Conservation (phyloP, 2,113 vertebrate genomes). For the Indicator indicator region DNA sequence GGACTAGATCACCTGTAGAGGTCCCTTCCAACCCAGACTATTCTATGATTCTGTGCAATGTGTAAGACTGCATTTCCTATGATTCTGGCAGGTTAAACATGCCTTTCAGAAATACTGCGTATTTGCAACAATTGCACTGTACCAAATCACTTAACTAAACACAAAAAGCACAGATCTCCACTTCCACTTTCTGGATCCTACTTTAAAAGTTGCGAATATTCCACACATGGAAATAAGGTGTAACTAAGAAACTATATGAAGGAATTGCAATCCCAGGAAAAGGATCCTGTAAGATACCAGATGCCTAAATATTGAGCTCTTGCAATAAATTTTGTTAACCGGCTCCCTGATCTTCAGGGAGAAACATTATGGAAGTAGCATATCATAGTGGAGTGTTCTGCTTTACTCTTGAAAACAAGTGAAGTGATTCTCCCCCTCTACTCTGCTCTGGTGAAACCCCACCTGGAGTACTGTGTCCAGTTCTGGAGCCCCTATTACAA, state of each 20-base stretch:
- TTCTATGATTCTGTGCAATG: no score
- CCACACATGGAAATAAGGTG: not conserved
- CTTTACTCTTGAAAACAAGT: not conserved
- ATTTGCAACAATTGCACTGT: not conserved
- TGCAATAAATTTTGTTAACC: not conserved
- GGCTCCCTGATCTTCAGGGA: not conserved
- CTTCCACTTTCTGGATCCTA: not conserved
- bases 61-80: not conserved
- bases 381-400: not conserved
- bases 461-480: no score
- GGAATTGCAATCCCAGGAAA: not conserved
- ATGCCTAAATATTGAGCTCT: not conserved
- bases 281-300: not conserved
- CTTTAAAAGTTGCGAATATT: not conserved
- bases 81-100: not conserved
- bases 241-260: not conserved
- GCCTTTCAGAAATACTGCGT: not conserved
- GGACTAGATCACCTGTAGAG: no score
- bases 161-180: not conserved
- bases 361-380: not conserved
- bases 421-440: no score
- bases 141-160: not conserved
- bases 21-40: no score
- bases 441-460: no score
- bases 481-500: no score